Evolutionary conservation across 37 sponge, comb jelly and placozoan genomes (phyloP).

Genomic region (Chondrosia reniformis): DNA sequence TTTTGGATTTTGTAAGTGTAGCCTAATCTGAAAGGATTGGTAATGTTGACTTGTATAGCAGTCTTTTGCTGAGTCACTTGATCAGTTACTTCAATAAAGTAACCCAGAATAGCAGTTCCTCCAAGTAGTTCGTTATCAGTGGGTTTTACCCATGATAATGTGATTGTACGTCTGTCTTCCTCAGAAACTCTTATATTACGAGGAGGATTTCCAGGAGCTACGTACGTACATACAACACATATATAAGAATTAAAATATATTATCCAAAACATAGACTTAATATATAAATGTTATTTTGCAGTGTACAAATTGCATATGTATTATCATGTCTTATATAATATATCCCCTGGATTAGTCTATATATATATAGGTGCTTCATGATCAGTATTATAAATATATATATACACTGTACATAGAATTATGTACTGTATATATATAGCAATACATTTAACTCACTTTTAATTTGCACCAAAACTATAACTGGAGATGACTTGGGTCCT

Average conservation of each 20-base stretch:
- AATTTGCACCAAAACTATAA: background rate
- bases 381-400: too few relatives aligned
- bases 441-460: constrained; percentile 5
- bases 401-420: too few relatives aligned
- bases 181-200: background rate
- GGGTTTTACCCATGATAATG: background rate
- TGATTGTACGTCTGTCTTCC: background rate
- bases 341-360: too few relatives aligned
- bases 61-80: background rate
- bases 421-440: background rate
- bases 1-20: background rate
- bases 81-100: background rate
- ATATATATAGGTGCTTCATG: too few relatives aligned
- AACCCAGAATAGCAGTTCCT: background rate
- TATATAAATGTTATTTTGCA: too few relatives aligned
- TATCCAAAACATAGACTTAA: too few relatives aligned
- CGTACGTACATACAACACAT: too few relatives aligned
- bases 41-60: background rate
- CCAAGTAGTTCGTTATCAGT: background rate
- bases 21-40: background rate
- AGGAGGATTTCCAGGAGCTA: constrained; percentile 20
- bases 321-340: too few relatives aligned
- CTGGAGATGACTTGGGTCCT: background rate
- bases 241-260: too few relatives aligned
- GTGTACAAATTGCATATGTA: too few relatives aligned